phyloP scores from a whole-genome alignment of 2,797 vertebrate species.

The Danio albolineatus region DNA sequence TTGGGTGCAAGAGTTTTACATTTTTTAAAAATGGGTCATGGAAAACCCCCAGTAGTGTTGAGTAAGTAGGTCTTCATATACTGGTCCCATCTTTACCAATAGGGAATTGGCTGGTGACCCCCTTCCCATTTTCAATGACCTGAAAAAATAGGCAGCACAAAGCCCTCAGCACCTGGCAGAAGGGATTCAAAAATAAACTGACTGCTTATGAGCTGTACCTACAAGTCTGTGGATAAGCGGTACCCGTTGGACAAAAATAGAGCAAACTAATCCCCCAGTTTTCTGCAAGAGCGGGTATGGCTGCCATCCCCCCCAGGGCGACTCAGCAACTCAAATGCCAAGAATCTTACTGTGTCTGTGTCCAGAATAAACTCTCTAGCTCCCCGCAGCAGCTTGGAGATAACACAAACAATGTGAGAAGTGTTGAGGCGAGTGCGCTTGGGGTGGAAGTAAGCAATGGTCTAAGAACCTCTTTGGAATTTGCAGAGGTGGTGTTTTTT shows the following conservation, averaged over 20 bases:
- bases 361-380: conserved; percentile 71
- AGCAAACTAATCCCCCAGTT: conserved; percentile 72
- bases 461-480: conserved; percentile 46
- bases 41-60: conserved; percentile 1
- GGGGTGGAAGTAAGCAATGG: conserved; percentile 24
- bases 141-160: conserved; percentile 31
- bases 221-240: conserved; percentile 65
- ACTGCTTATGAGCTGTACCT: conserved; percentile 45
- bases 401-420: conserved; percentile 61
- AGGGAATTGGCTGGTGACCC: conserved; percentile 20
- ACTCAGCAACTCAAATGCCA: conserved; percentile 66
- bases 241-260: conserved; percentile 75
- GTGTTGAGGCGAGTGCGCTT: conserved; percentile 48
- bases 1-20: not conserved
- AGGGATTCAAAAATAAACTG: conserved; percentile 42
- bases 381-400: conserved; percentile 57
- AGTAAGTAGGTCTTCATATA: conserved; percentile 6
- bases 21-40: conserved; percentile 9
- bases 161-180: conserved; percentile 47
- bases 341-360: conserved; percentile 72
- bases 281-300: conserved; percentile 68
- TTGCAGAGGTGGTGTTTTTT: conserved; percentile 30
- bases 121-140: conserved; percentile 21
- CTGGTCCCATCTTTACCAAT: conserved; percentile 23
- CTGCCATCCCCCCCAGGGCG: conserved; percentile 66